phyloP scores from a whole-genome alignment of 2,113 vertebrate species.

The Megatriorchis doriae region DNA sequence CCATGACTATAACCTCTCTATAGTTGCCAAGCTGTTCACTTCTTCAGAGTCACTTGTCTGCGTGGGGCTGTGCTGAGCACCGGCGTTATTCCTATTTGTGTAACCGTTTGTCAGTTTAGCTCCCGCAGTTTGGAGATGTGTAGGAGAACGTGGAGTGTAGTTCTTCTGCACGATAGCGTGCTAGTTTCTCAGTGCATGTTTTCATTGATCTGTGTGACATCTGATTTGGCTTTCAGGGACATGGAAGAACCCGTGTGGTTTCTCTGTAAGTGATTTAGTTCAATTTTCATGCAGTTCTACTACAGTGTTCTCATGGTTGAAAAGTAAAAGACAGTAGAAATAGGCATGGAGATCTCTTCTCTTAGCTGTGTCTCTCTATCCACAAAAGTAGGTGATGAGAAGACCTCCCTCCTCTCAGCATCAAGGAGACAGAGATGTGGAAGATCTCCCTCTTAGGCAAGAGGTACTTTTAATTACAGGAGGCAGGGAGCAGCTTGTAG shows the following conservation, averaged over 20 bases:
- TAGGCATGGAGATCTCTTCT: not conserved
- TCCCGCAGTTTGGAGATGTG: not conserved
- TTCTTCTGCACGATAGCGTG: not conserved
- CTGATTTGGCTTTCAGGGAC: not conserved
- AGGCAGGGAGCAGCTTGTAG: not conserved
- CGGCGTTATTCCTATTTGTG: not conserved
- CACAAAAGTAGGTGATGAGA: not conserved
- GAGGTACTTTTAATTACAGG: not conserved
- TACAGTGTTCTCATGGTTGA: not conserved
- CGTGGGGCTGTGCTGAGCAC: not conserved
- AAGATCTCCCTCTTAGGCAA: not conserved
- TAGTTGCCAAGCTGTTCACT: not conserved
- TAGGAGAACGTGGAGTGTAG: not conserved
- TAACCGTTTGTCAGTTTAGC: not conserved
- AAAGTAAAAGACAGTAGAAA: not conserved
- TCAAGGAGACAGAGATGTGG: not conserved
- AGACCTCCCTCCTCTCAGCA: not conserved
- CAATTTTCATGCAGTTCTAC: not conserved
- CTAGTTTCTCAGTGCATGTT: not conserved
- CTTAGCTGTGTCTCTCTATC: not conserved
- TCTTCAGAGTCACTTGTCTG: not conserved
- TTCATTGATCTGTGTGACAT: not conserved
- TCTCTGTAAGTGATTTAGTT: not conserved
- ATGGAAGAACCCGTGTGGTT: not conserved
- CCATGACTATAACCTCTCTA: rapidly evolving